phyloP scores from a whole-genome alignment of 2,888 invertebrate species.

The Rhaphigaster nebulosa region DNA sequence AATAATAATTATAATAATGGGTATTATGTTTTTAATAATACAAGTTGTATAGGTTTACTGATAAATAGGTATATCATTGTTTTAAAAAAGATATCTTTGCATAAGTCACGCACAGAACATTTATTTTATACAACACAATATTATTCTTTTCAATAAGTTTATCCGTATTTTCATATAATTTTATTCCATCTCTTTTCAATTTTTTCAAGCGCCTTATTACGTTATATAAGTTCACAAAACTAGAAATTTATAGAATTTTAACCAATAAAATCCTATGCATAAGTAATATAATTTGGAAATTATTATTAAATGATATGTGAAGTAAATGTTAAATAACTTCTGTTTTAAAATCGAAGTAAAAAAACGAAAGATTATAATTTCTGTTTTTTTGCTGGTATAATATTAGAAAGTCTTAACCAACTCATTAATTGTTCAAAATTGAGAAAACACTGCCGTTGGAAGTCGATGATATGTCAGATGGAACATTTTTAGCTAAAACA shows the following conservation, averaged over 20 bases:
- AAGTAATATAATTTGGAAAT: neutral
- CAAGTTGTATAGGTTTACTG: neutral
- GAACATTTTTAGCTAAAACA: slow-evolving; percentile 2
- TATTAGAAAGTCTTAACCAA: neutral
- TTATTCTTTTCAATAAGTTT: neutral
- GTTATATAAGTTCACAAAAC: neutral
- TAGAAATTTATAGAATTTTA: neutral
- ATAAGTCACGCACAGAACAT: too few species aligned
- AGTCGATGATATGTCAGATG: neutral
- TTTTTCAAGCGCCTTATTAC: neutral
- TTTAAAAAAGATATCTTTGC: too few species aligned
- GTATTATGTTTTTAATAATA: neutral
- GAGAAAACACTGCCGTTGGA: neutral
- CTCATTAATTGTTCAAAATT: neutral
- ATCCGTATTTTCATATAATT: neutral
- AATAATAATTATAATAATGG: neutral
- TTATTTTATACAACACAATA: too few species aligned
- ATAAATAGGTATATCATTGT: too few species aligned
- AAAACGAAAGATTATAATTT: neutral
- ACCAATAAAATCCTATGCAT: neutral
- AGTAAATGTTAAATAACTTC: neutral
- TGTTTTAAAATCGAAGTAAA: neutral
- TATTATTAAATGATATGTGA: neutral
- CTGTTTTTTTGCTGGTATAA: neutral
- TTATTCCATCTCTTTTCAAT: neutral